Evolutionary conservation across 2,888 invertebrate species (phyloP), one percentile per base, ranked within the genome.

Genomic region (Lysandra coridon): DNA sequence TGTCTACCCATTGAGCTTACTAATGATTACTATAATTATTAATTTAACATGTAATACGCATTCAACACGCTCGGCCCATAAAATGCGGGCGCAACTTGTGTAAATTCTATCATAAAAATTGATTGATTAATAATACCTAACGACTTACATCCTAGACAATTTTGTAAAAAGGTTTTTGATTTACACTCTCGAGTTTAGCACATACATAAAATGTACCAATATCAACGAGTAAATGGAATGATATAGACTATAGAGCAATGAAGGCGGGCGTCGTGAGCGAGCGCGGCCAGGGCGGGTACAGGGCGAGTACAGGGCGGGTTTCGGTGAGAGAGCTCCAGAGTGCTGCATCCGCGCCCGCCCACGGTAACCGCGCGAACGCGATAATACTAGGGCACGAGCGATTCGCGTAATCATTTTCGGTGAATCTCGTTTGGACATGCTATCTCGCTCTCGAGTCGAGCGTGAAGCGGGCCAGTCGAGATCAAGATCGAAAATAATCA

Each of bases 221-320:
- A 57, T 17, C 17, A 76, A 76, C 76, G 53, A 75, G 49, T 57
- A 76, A 76, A 76, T 76, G 76, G 76, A 76, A 76, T 76, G 76
- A 76, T 33, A 5, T 6, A 23, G 23, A 23, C 23, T n/a, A 23
- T 23, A 40, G 76, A 57, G 14, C 33, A 69, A 33, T 37, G 33
- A 33, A 69, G 69, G 7, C 4, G 69, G 69, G 17, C 69, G 30
- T 14, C 14, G 69, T 69, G 69, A 33, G 69, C 69, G 17, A 33
- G 6, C 33, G 17, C 33, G 33, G 17, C 1, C 69, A 5, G 33
- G 12, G 14, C 14, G 69, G 12, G 1, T 69, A 12, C 49, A 49
- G 12, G 49, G 49, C 40, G 40, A 23, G 23, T n/a, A 62, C 62
- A 64, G 64, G 30, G 30, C 62, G 30, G 64, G 10, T 23, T 64